phyloP scores from a whole-genome alignment of 2,113 vertebrate genomes.

The Psilopsiagon aymara region DNA sequence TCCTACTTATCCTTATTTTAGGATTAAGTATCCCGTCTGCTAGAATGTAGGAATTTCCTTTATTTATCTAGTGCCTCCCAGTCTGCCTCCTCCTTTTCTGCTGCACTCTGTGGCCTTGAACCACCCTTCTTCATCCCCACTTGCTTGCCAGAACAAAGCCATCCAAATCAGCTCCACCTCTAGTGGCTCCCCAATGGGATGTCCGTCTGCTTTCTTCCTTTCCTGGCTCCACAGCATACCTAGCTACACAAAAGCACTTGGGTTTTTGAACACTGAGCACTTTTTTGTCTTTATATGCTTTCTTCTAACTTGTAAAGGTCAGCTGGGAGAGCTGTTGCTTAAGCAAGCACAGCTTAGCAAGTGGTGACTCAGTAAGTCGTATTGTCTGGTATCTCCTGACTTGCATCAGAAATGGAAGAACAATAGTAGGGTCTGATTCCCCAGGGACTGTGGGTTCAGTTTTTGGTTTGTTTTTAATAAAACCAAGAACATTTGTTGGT shows the following conservation, averaged over 20 bases:
- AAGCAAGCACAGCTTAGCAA: constrained; percentile 53
- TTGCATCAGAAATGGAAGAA: constrained; percentile 65
- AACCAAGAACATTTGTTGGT: constrained; percentile 52
- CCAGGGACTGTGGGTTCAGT: background rate
- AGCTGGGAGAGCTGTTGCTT: constrained; percentile 67
- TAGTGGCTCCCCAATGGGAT: background rate
- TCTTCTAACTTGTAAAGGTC: constrained; percentile 44
- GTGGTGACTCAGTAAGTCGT: constrained; percentile 38
- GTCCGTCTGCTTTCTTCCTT: background rate
- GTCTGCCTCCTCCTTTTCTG: background rate
- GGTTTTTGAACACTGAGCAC: background rate
- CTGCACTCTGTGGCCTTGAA: background rate
- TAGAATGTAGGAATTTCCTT: background rate
- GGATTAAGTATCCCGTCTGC: background rate
- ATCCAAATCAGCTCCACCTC: background rate
- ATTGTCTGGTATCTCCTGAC: constrained; percentile 58
- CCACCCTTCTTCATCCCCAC: background rate
- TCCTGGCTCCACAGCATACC: background rate
- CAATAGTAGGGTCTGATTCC: constrained; percentile 45
- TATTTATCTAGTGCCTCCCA: background rate
- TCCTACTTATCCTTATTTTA: background rate
- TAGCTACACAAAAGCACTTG: background rate
- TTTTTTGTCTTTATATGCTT: constrained; percentile 2
- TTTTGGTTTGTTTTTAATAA: constrained; percentile 43
- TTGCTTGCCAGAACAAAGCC: background rate